Percentiles rank a stretch among this genome's conserved stretches.
These are phyloP conservation scores for Tetramorium parvispinum DNA, from an alignment of 1,140 invertebrate species.

Conservation along the genomic window DNA sequence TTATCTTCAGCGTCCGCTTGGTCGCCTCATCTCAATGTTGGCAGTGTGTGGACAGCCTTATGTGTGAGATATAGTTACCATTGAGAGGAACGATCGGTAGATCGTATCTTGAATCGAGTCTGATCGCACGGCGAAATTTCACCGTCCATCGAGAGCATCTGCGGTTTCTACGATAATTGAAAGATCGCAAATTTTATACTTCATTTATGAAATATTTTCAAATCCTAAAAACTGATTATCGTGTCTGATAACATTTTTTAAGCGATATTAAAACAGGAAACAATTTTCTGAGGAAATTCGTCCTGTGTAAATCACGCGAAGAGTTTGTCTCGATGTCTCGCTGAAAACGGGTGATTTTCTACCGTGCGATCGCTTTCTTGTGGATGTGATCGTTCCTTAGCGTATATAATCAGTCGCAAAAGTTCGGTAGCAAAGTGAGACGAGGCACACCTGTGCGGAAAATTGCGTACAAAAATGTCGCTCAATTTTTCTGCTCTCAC, in stretches of 20 bases:
- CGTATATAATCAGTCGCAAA: slow-evolving; percentile 53
- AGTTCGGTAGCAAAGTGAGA: slow-evolving; percentile 55
- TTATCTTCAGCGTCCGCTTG: slow-evolving; percentile 27
- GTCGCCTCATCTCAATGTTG: slow-evolving; percentile 49
- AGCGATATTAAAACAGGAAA: too few relatives aligned
- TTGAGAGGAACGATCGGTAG: slow-evolving; percentile 14
- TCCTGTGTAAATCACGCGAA: too few relatives aligned
- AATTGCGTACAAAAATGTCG: slow-evolving; percentile 48
- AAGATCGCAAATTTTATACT: neutral
- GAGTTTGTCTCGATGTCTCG: neutral
- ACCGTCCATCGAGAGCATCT: neutral
- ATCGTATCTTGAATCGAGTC: slow-evolving; percentile 20
- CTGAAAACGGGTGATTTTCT: neutral
- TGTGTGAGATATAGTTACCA: slow-evolving; percentile 20
- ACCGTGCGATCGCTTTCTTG: slow-evolving; percentile 33
- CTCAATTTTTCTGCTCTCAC: slow-evolving; percentile 39
- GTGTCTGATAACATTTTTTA: too few relatives aligned
- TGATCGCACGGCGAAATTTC: slow-evolving; percentile 8
- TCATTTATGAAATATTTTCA: neutral
- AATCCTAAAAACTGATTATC: neutral
- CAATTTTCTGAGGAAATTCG: too few relatives aligned
- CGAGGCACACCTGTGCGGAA: slow-evolving; percentile 55
- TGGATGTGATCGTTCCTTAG: slow-evolving; percentile 43
- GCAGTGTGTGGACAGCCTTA: slow-evolving; percentile 58
- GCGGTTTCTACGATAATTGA: too few relatives aligned